These are phyloP conservation scores for Odobenus rosmarus DNA, from an alignment of 2,113 vertebrate species.

Conservation along the genomic window DNA sequence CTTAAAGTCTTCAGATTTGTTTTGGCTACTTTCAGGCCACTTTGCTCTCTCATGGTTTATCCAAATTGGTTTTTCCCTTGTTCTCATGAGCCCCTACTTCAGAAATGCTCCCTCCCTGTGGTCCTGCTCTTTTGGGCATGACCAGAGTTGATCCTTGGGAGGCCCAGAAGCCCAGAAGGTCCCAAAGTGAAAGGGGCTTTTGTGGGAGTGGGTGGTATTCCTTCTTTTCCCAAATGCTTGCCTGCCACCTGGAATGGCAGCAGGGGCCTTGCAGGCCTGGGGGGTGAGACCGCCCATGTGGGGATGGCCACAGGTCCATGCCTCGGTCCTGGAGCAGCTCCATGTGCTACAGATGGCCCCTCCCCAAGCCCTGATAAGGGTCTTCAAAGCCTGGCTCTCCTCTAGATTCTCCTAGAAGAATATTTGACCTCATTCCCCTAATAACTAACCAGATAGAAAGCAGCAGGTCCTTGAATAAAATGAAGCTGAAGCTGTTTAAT, in stretches of 20 bases:
- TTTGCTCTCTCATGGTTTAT: not conserved
- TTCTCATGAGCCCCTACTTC: not conserved
- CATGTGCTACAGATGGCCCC: fast-evolving
- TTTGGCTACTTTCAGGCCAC: not conserved
- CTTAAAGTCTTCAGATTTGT: not conserved
- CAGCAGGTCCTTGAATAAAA: not conserved
- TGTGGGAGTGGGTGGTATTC: not conserved
- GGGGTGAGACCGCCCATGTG: not conserved
- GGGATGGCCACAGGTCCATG: not conserved
- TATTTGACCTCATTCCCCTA: not conserved
- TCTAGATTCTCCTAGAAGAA: not conserved
- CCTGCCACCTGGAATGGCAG: not conserved
- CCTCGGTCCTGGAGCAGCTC: not conserved
- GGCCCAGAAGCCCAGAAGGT: not conserved
- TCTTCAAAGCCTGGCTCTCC: not conserved
- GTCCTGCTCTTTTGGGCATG: not conserved
- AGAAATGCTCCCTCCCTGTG: not conserved
- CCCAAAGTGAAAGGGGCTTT: not conserved
- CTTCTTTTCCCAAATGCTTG: not conserved
- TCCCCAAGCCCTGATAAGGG: not conserved
- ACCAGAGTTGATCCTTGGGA: not conserved
- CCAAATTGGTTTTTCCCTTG: not conserved
- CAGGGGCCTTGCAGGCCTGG: not conserved
- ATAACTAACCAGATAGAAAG: not conserved
- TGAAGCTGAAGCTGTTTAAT: not conserved